Percentiles rank a stretch among this genome's conserved stretches.
phyloP scores from a whole-genome alignment of 2,113 vertebrate genomes.

The Vidua macroura region DNA sequence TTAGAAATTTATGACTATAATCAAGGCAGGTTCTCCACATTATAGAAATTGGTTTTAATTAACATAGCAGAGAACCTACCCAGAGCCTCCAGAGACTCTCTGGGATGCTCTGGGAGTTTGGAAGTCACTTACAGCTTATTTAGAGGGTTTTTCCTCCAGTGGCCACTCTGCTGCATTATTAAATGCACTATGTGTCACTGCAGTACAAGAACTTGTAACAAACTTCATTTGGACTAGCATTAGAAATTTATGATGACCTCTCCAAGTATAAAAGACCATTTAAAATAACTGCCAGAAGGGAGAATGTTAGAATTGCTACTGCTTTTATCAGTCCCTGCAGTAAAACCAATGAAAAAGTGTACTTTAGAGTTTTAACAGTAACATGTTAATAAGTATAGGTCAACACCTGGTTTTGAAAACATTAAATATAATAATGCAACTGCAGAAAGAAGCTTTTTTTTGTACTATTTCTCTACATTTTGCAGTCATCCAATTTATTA shows the following conservation, averaged over 20 bases:
- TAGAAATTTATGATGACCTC: background rate
- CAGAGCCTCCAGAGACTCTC: background rate
- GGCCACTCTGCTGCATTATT: accelerated
- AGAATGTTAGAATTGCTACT: background rate
- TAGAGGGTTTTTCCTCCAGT: background rate
- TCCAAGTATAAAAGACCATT: background rate
- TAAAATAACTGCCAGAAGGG: background rate
- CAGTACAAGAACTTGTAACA: background rate
- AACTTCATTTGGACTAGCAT: background rate
- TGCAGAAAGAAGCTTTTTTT: background rate
- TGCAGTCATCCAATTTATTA: background rate
- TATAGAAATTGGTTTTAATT: background rate
- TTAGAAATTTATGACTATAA: background rate
- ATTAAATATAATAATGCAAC: background rate
- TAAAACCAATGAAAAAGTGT: background rate
- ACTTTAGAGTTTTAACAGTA: background rate
- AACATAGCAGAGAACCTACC: background rate
- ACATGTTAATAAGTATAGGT: background rate
- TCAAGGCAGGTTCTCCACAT: background rate
- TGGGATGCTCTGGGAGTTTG: background rate
- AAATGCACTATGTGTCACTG: background rate
- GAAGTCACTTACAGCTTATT: background rate
- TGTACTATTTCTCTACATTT: background rate
- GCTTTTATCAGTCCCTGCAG: background rate
- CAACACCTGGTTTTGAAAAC: background rate